A percentile compares a stretch with the other conserved stretches of the same genome.
These are phyloP conservation scores for Melikaiella ostensackeni DNA, from an alignment of 2,888 invertebrate genomes.

Conservation along the genomic window DNA sequence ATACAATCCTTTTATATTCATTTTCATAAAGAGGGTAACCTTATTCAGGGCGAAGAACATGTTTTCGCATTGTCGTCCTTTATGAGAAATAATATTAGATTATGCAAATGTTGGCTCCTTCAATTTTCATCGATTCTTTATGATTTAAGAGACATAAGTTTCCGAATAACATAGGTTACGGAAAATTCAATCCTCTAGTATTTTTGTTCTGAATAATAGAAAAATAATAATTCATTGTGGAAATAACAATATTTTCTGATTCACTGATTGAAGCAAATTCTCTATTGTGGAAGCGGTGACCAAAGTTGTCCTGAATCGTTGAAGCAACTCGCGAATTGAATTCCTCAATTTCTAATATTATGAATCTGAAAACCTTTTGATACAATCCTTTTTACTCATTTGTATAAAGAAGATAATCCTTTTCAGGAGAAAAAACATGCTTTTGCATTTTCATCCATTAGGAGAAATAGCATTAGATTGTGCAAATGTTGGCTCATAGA, in stretches of 20 bases:
- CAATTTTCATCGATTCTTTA: no score
- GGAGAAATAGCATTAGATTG: background rate
- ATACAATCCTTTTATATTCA: background rate
- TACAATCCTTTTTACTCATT: background rate
- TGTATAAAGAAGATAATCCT: background rate
- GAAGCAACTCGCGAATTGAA: conserved; percentile 4
- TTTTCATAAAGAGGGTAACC: background rate
- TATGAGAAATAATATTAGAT: background rate
- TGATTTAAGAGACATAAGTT: no score
- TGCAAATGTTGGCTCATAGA: no score
- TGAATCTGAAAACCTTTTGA: no score
- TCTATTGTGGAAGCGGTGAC: conserved; percentile 3
- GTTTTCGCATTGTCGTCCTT: background rate
- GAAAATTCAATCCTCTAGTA: no score
- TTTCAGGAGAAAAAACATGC: background rate
- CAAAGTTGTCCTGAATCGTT: conserved; percentile 21
- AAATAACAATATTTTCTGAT: no score
- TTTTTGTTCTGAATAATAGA: no score
- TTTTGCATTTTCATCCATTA: background rate
- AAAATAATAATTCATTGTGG: no score
- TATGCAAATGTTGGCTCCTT: no score
- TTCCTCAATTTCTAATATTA: no score
- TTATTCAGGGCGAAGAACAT: background rate
- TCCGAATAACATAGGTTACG: no score
- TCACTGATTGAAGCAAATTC: background rate